Base-by-base conservation (phyloP, 2,888 invertebrate species). In the Xylota sylvarum region DNA sequence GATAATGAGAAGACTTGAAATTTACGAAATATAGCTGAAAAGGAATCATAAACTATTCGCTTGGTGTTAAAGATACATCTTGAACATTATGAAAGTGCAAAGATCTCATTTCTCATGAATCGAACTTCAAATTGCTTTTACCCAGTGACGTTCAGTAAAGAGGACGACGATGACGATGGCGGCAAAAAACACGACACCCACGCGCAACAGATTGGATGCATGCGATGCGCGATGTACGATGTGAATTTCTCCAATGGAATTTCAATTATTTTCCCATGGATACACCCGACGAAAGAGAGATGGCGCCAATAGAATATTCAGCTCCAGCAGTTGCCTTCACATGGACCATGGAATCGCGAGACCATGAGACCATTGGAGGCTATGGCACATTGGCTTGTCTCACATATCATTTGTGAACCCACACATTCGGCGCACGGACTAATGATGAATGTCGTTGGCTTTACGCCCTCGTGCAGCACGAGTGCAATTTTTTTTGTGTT, bases 221-320 rank as follows among this genome's bases (percentile, higher is more conserved):
- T 76, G 67, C 72, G 40, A 82, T 70, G 58, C 35, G 69, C 74
- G 37, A 74, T 50, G 80, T 70, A 64, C 74, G 37, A 74, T 50
- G 80, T 70, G 46, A 80, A 80, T 85, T 85, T 85, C 85, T 80
- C 85, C 85, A 85, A 85, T 77, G 85, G 85, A 85, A 85, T 85
- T 80, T 76, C 65, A 85, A 85, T 80, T 85, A 85, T 85, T 80
- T 85, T 85, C 84, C 74, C 84, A 79, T 85, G 80, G 55, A 64
- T 48, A n/a, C 37, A n/a, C 40, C 35, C 7, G 46, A 14, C 12
- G n/a, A 72, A 4, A 55, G 14, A 30, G 67, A 78, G 69, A 69
- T 72, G 80, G 85, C 80, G 80, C 76, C 76, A 80, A 76, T 76
- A 77, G 76, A 72, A 72, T 37, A 37, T 76, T 4, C 69, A 69